phyloP scores from a whole-genome alignment of 2,797 vertebrate species.

The Nyctalus aviator region DNA sequence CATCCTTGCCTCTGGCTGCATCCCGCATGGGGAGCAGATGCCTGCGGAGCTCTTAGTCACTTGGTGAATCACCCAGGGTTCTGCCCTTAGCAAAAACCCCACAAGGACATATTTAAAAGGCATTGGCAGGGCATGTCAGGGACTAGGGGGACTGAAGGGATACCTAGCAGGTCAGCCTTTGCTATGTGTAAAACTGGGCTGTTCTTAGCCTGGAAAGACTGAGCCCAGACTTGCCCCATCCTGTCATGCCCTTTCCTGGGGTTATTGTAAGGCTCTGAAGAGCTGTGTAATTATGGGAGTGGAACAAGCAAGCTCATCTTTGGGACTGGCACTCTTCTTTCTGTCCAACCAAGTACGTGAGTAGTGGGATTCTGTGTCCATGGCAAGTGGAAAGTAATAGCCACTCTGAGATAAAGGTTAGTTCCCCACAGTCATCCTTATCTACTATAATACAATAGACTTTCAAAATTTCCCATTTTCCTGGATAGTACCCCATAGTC shows the following conservation, averaged over 20 bases:
- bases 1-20: neutral
- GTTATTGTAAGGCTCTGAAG: constrained; percentile 71
- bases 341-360: constrained; percentile 78
- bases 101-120: neutral
- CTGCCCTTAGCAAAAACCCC: neutral
- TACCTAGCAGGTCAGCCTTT: neutral
- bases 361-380: constrained; percentile 16
- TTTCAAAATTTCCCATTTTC: neutral
- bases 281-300: constrained; percentile 58
- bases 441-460: neutral
- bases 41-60: neutral
- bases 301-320: constrained; percentile 56
- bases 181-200: neutral
- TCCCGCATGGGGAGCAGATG: neutral
- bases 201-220: neutral
- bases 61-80: neutral
- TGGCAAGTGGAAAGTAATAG: neutral
- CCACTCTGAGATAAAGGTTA: neutral
- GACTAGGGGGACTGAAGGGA: neutral
- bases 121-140: neutral
- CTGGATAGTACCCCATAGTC: neutral
- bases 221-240: neutral
- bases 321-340: constrained; percentile 76
- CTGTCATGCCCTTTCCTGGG: neutral
- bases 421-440: neutral